Evolutionary conservation across 1,140 invertebrate genomes (phyloP).

Genomic region (Pogonomyrmex barbatus): DNA sequence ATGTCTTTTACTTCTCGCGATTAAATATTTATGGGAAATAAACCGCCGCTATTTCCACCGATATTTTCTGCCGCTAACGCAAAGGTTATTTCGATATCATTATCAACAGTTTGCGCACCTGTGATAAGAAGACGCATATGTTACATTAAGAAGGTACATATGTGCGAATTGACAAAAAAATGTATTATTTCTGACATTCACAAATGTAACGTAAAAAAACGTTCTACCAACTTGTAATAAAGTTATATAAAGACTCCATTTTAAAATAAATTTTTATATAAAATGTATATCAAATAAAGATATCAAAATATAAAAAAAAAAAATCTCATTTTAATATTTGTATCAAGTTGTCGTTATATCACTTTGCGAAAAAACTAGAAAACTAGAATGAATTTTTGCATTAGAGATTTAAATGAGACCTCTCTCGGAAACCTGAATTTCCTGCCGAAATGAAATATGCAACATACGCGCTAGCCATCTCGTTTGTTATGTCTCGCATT

Average conservation of each 20-base stretch:
- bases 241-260: no score
- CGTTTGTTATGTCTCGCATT: constrained; percentile 50
- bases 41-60: background rate
- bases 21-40: constrained; percentile 21
- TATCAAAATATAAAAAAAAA: background rate
- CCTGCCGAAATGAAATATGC: constrained; percentile 41
- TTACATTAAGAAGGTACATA: constrained; percentile 19
- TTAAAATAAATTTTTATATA: no score
- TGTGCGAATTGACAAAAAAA: background rate
- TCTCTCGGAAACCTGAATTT: constrained; percentile 11
- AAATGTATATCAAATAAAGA: background rate
- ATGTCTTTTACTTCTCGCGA: background rate
- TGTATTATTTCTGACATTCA: background rate
- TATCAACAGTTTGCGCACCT: constrained; percentile 43
- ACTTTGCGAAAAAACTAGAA: constrained; percentile 3
- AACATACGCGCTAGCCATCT: constrained; percentile 35
- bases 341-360: background rate
- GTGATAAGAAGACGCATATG: constrained; percentile 43
- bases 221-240: background rate
- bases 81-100: constrained; percentile 51
- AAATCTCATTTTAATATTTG: background rate
- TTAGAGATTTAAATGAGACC: constrained; percentile 19
- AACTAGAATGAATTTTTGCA: background rate
- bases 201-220: background rate
- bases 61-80: background rate